Base-by-base conservation (phyloP, 2,888 invertebrate genomes). In the Drosophila atripex region DNA sequence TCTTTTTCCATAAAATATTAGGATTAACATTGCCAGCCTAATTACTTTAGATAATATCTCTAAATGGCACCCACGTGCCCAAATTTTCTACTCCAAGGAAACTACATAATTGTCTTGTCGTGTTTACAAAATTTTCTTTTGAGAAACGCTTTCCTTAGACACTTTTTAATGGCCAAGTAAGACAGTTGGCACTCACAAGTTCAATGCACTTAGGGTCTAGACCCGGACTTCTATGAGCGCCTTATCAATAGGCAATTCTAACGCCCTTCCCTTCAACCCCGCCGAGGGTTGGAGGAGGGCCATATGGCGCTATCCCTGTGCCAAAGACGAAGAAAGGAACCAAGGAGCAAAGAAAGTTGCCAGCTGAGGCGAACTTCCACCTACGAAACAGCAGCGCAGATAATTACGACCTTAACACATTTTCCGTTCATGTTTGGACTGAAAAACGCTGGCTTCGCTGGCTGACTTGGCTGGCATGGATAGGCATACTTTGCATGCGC, bases 381-480 rank as follows among this genome's bases (percentile, higher is more conserved):
- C 55, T 56, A 56, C 60, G 18, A 55, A 61, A 59, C 79, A 71
- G 55, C 86, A 65, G 73, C 58, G 71, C 71, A 57, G 65, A 73
- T 83, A 86, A 80, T 86, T 80, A 80, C 80, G 63, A 66, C 71
- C 80, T 70, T 73, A 71, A 56, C 73, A 76, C 74, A 71, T 45
- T 80, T 83, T 58, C 28, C 35, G 30, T 45, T 51, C 49, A 50
- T 52, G 46, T 52, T 46, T 56, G 45, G 32, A 56, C 35, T 70
- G 58, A 49, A 61, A 70, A 60, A 55, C 58, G 55, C 39, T 35
- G 39, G 35, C 43, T 61, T 35, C 38, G 46, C 32, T 32, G 12
- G 35, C n/a, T 6, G 35, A n/a, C 35, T 35, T 35, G 35, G 35
- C 35, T 35, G 35, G 32, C n/a, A 7, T 35, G 35, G 45, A n/a